Evolutionary conservation across 2,888 invertebrate genomes (phyloP).

Genomic region (Mimumesa dahlbomi): DNA sequence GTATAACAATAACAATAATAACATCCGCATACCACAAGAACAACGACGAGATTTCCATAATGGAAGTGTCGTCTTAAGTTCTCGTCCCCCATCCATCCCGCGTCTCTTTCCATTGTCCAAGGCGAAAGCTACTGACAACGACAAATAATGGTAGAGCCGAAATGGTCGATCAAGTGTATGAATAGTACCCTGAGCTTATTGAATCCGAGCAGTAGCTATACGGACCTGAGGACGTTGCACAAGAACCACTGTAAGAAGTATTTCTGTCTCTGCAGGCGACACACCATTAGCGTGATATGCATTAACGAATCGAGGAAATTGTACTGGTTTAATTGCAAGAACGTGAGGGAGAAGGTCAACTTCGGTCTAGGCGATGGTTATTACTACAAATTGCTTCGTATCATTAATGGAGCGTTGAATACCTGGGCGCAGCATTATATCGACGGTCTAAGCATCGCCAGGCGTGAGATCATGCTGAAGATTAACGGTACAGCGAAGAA

Average conservation of each 20-base stretch:
- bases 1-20: no score
- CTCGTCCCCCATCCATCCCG: not conserved
- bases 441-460: constrained; percentile 71
- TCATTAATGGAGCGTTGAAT: constrained; percentile 74
- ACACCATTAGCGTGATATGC: constrained; percentile 77
- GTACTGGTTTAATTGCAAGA: constrained; percentile 78
- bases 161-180: constrained; percentile 68
- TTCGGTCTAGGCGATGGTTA: constrained; percentile 76
- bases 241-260: constrained; percentile 75
- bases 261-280: constrained; percentile 75
- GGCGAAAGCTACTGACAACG: constrained; percentile 16
- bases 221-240: constrained; percentile 74
- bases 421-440: constrained; percentile 76
- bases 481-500: constrained; percentile 77
- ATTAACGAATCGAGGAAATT: constrained; percentile 76
- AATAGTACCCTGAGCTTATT: constrained; percentile 74
- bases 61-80: not conserved
- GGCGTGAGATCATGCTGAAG: constrained; percentile 76
- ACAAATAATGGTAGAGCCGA: constrained; percentile 77
- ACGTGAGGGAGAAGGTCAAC: constrained; percentile 76
- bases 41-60: not conserved
- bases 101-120: constrained; percentile 9
- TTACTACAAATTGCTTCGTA: constrained; percentile 74
- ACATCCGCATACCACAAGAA: not conserved
- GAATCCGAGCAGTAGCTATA: constrained; percentile 72